Base-by-base conservation (phyloP, 2,113 vertebrate genomes). In the Paramisgurnus dabryanus region DNA sequence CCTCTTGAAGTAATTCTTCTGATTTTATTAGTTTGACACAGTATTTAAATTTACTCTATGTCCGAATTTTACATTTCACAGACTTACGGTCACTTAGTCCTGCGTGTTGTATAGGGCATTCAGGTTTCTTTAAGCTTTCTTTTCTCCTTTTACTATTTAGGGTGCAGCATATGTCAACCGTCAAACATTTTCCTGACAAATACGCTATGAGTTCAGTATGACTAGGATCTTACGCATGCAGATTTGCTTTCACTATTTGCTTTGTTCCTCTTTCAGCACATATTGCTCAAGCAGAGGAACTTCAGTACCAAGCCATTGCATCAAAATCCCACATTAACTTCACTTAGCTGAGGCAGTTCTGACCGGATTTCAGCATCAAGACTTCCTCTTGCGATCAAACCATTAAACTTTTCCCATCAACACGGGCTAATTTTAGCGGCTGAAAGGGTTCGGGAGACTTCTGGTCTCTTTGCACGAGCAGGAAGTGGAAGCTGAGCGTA, bases 391-490 rank as follows among this genome's bases (percentile, higher is more conserved):
- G 57, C 8, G 1, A 82, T 91, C 86, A 86, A 89, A 89, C 87
- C 75, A 53, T 11, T 77, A 11, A 68, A 64, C 57, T 72, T 50
- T 83, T 87, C 89, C 86, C 58, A 40, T 90, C 87, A 89, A 83
- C 78, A 41, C 61, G 47, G 68, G 82, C 41, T 87, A 86, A 84
- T 91, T 86, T 88, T 81, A 84, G 86, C 78, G 70, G 80, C 83
- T 81, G 53, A 45, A 60, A 49, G 68, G 55, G 72, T 50, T 79
- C 70, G 81, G 83, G 80, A 40, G 84, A 84, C 84, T 86, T 88
- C 85, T 90, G 84, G 88, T 89, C 92, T 92, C 88, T 87, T 90
- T 87, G 85, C 82, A 74, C 89, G 89, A 89, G 83, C 84, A 89
- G 88, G 87, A 92, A 90, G 87, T 82, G 22, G 81, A 18, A 67